phyloP scores from a whole-genome alignment of 2,113 vertebrate genomes.

The Callocephalon fimbriatum region DNA sequence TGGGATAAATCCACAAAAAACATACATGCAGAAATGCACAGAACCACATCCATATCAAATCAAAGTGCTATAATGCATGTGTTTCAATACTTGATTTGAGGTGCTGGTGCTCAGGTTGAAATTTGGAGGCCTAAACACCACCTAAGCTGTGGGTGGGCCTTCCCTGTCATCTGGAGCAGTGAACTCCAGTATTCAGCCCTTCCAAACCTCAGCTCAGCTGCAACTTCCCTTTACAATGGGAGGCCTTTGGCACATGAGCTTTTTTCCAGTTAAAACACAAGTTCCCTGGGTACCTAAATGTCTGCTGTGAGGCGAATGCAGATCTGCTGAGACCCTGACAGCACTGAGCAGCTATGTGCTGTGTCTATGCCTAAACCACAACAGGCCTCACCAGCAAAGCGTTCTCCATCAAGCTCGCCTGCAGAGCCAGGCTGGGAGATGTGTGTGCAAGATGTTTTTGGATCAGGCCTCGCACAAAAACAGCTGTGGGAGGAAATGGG shows the following conservation, averaged over 20 bases:
- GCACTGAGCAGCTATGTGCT: slow-evolving; percentile 14
- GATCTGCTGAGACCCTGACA: slow-evolving; percentile 28
- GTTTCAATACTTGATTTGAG: not conserved
- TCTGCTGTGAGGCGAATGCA: not conserved
- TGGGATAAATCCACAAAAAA: not conserved
- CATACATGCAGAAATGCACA: not conserved
- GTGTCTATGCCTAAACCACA: slow-evolving; percentile 45
- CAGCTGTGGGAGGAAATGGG: slow-evolving; percentile 49
- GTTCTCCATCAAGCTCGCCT: not conserved
- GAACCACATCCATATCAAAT: not conserved
- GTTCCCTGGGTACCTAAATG: slow-evolving; percentile 4
- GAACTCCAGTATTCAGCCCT: not conserved
- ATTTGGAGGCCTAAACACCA: not conserved
- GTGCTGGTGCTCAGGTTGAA: not conserved
- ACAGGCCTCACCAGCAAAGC: not conserved
- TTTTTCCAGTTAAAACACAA: slow-evolving; percentile 4
- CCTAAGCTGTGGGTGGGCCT: not conserved
- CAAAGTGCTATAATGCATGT: not conserved
- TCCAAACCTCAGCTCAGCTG: not conserved
- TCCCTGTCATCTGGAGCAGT: not conserved
- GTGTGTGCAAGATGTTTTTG: slow-evolving; percentile 27
- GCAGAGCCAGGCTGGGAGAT: not conserved
- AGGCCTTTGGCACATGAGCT: slow-evolving; percentile 3
- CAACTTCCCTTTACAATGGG: not conserved
- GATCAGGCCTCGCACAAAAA: slow-evolving; percentile 7